Conservation (phyloP, 2,888 invertebrate species). For the Dermolepida albohirtum region DNA sequence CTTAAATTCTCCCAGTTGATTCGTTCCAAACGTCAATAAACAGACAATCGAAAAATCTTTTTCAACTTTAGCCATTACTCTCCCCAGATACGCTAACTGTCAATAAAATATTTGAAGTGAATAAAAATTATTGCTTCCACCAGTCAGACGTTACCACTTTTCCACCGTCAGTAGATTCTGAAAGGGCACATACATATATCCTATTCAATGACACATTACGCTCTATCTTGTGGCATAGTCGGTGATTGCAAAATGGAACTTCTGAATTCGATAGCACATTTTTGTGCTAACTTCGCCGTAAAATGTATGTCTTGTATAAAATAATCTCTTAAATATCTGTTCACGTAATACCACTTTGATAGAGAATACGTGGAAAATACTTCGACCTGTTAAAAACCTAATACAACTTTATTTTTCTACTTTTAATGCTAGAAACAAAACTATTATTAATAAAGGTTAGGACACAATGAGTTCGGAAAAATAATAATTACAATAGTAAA, state of each 20-base stretch:
- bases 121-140: conserved; percentile 16
- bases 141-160: conserved; percentile 16
- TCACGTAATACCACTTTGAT: neutral
- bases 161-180: neutral
- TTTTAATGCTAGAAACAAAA: no score
- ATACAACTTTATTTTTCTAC: no score
- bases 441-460: no score
- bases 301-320: neutral
- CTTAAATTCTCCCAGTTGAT: no score
- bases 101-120: conserved; percentile 25
- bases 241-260: neutral
- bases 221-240: conserved; percentile 3
- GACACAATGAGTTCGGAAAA: no score
- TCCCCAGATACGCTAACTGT: conserved; percentile 12
- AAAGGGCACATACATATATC: neutral
- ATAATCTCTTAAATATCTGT: neutral
- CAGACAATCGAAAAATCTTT: no score
- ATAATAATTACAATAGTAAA: no score
- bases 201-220: neutral
- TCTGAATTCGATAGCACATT: conserved; percentile 12
- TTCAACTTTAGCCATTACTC: neutral
- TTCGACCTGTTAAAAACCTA: no score
- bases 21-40: no score
- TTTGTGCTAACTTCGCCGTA: conserved; percentile 6
- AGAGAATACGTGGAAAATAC: no score